Percentiles rank a stretch among this genome's conserved stretches.
Conservation (phyloP, 1,140 invertebrate genomes). For the Grapholita molesta region DNA sequence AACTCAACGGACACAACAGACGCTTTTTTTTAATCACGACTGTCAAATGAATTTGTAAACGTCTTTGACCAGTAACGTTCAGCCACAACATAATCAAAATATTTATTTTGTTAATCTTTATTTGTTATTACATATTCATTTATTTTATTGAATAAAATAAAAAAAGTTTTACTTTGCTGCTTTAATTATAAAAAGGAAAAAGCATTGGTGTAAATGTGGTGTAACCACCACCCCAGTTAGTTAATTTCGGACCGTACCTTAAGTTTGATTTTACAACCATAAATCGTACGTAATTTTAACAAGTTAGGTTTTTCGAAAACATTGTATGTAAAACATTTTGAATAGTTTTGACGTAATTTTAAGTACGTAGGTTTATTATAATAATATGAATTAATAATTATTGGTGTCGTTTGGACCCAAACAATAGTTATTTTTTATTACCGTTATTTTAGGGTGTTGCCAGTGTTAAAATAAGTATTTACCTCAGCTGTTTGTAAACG, state of each 20-base stretch:
- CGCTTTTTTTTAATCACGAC: background rate
- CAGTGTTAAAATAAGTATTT: conserved; percentile 10
- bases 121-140: background rate
- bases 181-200: background rate
- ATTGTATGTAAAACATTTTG: too few species aligned
- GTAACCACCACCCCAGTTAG: background rate
- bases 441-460: background rate
- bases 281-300: too few species aligned
- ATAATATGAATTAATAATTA: background rate
- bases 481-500: conserved; percentile 76
- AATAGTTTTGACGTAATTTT: too few species aligned
- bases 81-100: background rate
- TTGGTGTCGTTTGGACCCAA: background rate
- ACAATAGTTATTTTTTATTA: conserved; percentile 6
- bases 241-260: background rate
- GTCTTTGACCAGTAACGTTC: background rate
- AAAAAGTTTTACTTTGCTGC: too few species aligned
- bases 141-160: too few species aligned
- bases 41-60: background rate
- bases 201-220: background rate
- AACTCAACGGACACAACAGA: conserved; percentile 39
- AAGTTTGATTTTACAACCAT: too few species aligned
- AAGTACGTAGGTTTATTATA: too few species aligned
- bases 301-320: too few species aligned
- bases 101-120: background rate